Evolutionary conservation across 2,888 invertebrate genomes (phyloP), one percentile per base, ranked within the genome.

Genomic region (Melanotus villosus): DNA sequence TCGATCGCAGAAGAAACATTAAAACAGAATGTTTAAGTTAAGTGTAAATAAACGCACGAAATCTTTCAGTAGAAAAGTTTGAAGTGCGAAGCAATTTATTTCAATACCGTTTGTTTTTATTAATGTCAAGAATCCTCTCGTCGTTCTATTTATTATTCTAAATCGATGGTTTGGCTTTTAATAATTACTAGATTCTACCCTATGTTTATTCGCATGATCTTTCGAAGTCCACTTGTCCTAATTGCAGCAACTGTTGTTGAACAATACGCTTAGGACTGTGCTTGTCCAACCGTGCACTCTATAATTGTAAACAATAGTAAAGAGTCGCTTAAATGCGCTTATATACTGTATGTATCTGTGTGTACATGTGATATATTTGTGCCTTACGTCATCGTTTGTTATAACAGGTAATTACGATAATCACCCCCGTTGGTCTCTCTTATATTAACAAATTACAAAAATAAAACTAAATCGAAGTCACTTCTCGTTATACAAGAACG

Each of bases 291-390:
- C 77, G 72, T 78, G 76, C 76, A 78, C 70, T 75, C 68, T 78
- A 71, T 78, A 77, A 77, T 78, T 78, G 75, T 76, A 71, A 76
- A 76, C 75, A 78, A 75, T 75, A 75, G 73, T 68, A 56, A 62
- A 54, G 68, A 71, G 65, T 30, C 57, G 41, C 50, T 65, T 65
- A 65, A 56, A 65, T n/a, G n/a, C n/a, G n/a, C n/a, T n/a, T n/a
- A n/a, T n/a, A n/a, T 57, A 57, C 57, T 43, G 70, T 77, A 71
- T 68, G 73, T 75, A 71, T 65, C 19, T 64, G 65, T 58, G 63
- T 68, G n/a, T n/a, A n/a, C n/a, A n/a, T n/a, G n/a, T n/a, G n/a
- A n/a, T n/a, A n/a, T n/a, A 69, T 70, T 62, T 67, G 70, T 73
- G 70, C 63, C 71, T 70, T 70, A 73, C 68, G 70, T 60, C 68